phyloP scores from a whole-genome alignment of 2,888 invertebrate species.

The Eilema sororculum region DNA sequence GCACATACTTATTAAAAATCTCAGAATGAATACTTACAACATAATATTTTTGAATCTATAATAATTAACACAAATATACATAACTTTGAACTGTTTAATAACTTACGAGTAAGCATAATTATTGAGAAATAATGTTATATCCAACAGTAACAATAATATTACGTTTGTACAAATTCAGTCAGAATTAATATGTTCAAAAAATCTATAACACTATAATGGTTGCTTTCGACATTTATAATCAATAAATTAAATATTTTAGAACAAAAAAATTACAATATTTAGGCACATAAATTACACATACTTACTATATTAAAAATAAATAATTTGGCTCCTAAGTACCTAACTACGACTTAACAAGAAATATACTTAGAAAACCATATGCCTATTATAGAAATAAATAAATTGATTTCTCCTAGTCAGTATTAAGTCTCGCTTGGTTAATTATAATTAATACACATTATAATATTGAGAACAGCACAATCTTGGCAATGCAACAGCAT shows the following conservation, averaged over 20 bases:
- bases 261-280: background rate
- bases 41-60: too few species aligned
- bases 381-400: conserved; percentile 5
- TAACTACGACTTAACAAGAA: background rate
- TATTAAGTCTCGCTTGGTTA: conserved; percentile 11
- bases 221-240: background rate
- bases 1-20: conserved; percentile 17
- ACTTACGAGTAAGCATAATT: background rate
- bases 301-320: background rate
- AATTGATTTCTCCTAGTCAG: background rate
- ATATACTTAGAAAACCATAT: background rate
- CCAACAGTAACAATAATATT: background rate
- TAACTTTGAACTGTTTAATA: background rate
- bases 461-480: background rate
- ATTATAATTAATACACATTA: background rate
- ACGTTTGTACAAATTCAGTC: background rate
- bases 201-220: background rate
- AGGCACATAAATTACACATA: background rate
- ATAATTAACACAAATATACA: background rate
- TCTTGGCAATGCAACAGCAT: background rate
- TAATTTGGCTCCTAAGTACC: conserved; percentile 1
- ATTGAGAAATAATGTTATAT: background rate
- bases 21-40: conserved; percentile 3
- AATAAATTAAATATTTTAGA: background rate
- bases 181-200: background rate